Evolutionary conservation across 2,797 vertebrate species (phyloP).

Genomic region (Sebastes vulpes): DNA sequence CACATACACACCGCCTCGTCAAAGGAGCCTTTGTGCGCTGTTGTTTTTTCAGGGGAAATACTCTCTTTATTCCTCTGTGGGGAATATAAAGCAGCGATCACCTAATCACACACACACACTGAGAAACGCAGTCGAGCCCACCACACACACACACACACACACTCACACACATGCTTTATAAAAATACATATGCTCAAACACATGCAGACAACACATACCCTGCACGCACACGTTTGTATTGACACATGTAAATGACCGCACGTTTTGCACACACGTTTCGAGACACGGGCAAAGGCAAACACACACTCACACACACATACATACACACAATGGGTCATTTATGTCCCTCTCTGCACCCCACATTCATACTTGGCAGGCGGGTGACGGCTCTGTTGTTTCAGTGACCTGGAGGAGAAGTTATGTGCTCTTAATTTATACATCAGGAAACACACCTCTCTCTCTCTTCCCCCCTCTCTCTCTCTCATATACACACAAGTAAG

Average conservation of each 20-base stretch:
- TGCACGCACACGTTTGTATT: constrained; percentile 79
- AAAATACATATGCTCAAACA: constrained; percentile 18
- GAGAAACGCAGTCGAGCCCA: constrained; percentile 80
- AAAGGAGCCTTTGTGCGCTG: constrained; percentile 92
- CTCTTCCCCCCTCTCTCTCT: background rate
- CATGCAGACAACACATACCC: constrained; percentile 55
- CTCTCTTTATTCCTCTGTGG: constrained; percentile 92
- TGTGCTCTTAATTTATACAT: constrained; percentile 78
- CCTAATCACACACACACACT: constrained; percentile 91
- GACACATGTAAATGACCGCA: constrained; percentile 18
- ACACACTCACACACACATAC: constrained; percentile 71
- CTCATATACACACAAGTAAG: background rate
- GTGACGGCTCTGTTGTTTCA: constrained; percentile 85
- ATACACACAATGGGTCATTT: constrained; percentile 88
- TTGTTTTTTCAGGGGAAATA: constrained; percentile 93
- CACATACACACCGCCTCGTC: constrained; percentile 72
- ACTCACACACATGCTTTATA: constrained; percentile 13
- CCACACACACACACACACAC: constrained; percentile 39
- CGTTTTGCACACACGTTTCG: background rate
- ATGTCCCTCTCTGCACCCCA: constrained; percentile 74
- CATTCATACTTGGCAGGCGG: constrained; percentile 84
- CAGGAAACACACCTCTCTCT: constrained; percentile 66
- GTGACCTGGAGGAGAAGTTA: constrained; percentile 77
- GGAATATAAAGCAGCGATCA: constrained; percentile 94
- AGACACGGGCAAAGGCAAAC: background rate